Percentiles rank a stretch among this genome's conserved stretches.
These are phyloP conservation scores for Tetrax tetrax DNA, from an alignment of 2,113 vertebrate genomes.

Conservation along the genomic window DNA sequence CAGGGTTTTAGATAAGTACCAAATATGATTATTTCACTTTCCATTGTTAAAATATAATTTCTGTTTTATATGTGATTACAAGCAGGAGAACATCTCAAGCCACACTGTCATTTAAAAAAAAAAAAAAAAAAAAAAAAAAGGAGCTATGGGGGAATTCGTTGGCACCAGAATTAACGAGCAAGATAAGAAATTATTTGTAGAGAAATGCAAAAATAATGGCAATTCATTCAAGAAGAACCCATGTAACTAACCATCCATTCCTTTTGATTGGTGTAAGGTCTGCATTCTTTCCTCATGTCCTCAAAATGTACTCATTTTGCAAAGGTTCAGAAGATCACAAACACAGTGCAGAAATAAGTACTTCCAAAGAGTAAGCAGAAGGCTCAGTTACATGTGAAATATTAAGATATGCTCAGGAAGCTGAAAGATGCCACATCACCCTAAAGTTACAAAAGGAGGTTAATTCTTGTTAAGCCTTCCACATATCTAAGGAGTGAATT, in stretches of 20 bases:
- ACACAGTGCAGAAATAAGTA: neutral
- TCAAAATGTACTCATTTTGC: neutral
- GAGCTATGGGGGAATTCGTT: fast-evolving
- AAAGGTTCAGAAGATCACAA: neutral
- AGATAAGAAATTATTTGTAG: neutral
- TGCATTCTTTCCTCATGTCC: neutral
- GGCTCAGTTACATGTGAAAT: neutral
- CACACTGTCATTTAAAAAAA: too few species aligned
- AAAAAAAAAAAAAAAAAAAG: neutral
- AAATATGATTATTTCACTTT: neutral
- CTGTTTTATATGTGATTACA: fast-evolving
- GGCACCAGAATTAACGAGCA: neutral
- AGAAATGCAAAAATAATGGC: neutral
- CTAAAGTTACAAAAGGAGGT: neutral
- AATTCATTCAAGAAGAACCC: neutral
- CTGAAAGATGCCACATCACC: neutral
- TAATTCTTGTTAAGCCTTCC: neutral
- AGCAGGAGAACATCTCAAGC: neutral
- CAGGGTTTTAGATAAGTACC: neutral
- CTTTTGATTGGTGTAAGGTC: neutral
- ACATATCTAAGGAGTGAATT: neutral
- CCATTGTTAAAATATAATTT: neutral
- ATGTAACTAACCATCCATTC: neutral
- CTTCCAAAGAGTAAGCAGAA: neutral
- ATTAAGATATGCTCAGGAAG: neutral